Conservation (phyloP, 2,113 vertebrate species). For the Brachyhypopomus occidentalis region DNA sequence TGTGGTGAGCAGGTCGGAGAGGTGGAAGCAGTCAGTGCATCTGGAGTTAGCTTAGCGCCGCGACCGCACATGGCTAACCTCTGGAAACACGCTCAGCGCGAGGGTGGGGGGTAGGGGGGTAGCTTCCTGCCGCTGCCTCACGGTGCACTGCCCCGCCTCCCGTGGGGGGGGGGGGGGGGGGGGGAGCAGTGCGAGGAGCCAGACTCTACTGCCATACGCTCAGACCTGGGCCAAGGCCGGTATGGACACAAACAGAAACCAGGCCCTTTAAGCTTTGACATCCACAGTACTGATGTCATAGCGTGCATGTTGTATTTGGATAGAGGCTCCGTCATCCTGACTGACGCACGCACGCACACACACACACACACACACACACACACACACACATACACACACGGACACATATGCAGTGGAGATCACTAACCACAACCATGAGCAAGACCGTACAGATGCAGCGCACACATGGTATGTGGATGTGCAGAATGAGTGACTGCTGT, state of each 20-base stretch:
- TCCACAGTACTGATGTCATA: conserved; percentile 20
- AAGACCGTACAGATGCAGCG: conserved; percentile 21
- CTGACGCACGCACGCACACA: conserved; percentile 25
- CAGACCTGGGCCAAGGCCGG: conserved; percentile 31
- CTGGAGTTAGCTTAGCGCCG: conserved; percentile 53
- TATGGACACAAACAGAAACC: conserved; percentile 24
- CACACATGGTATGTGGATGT: conserved; percentile 48
- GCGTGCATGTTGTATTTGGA: conserved; percentile 19
- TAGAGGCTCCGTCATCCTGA: conserved; percentile 6
- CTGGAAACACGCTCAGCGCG: neutral
- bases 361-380: conserved; percentile 27
- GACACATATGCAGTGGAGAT: neutral
- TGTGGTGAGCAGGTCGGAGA: conserved; percentile 50
- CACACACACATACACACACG: conserved; percentile 24
- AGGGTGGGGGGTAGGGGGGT: neutral
- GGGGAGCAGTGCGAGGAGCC: neutral
- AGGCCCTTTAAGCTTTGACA: conserved; percentile 23
- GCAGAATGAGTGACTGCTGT: conserved; percentile 24
- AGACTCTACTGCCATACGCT: conserved; percentile 13
- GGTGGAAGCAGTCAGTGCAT: conserved; percentile 54
- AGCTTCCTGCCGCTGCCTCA: neutral
- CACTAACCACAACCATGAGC: conserved; percentile 41
- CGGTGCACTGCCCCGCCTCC: neutral
- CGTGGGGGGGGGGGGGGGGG: neutral
- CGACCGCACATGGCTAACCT: conserved; percentile 21